Conservation (phyloP, 2,888 invertebrate genomes). For the Limnephilus rhombicus region DNA sequence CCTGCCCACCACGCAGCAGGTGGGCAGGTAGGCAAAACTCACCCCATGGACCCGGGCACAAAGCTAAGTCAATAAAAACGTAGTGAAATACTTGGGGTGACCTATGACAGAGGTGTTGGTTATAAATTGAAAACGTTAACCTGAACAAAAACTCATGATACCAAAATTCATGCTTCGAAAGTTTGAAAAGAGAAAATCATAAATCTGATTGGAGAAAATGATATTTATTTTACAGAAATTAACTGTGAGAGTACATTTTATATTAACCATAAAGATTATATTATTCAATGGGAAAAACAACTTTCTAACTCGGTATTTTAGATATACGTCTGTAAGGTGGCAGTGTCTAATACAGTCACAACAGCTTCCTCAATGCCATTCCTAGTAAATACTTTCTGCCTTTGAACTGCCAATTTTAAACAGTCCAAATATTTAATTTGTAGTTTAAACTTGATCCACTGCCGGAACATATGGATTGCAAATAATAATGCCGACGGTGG, state of each 20-base stretch:
- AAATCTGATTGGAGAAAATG: background rate
- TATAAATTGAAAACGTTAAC: too few species aligned
- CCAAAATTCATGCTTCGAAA: background rate
- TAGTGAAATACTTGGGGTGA: too few species aligned
- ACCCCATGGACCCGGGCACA: too few species aligned
- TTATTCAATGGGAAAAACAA: too few species aligned
- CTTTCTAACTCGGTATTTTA: too few species aligned
- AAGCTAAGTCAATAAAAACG: too few species aligned
- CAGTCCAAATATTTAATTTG: background rate
- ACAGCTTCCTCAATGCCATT: background rate
- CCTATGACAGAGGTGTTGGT: too few species aligned
- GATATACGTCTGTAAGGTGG: background rate
- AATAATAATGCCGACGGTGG: background rate
- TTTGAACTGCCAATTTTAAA: background rate
- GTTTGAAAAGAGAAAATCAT: background rate
- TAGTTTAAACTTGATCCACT: constrained; percentile 32
- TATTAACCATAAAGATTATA: too few species aligned
- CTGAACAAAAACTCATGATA: too few species aligned
- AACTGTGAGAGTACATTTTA: too few species aligned
- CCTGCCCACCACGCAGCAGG: too few species aligned
- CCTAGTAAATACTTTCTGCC: background rate
- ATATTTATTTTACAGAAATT: background rate
- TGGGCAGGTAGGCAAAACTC: too few species aligned
- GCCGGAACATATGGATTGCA: constrained; percentile 22
- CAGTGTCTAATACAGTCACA: background rate